A percentile compares a stretch with the other conserved stretches of the same genome.
These are phyloP conservation scores for Myotis pilosus DNA, from an alignment of 2,797 vertebrate species.

Conservation along the genomic window DNA sequence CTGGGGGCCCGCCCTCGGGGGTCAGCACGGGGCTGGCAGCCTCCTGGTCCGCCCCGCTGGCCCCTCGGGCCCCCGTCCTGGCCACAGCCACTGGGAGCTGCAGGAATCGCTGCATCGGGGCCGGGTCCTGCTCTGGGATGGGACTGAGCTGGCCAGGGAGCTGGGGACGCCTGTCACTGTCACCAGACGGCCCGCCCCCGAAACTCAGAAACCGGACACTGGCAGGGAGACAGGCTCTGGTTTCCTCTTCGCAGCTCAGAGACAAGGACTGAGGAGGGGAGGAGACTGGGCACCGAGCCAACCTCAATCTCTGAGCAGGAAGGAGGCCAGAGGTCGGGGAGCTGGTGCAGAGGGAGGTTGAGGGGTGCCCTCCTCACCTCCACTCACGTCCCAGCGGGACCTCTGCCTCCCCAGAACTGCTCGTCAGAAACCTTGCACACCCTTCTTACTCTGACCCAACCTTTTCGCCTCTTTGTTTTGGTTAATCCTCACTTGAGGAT, in stretches of 20 bases:
- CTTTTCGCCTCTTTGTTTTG: not conserved
- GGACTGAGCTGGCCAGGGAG: not conserved
- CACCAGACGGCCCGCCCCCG: not conserved
- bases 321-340: too few relatives aligned
- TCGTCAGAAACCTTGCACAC: not conserved
- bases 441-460: not conserved
- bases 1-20: slow-evolving; percentile 85
- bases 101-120: slow-evolving; percentile 92
- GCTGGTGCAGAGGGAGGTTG: not conserved
- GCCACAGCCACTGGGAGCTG: slow-evolving; percentile 88
- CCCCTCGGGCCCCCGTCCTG: slow-evolving; percentile 67
- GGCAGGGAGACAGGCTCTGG: slow-evolving; percentile 34
- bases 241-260: slow-evolving; percentile 45
- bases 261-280: not conserved
- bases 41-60: slow-evolving; percentile 80
- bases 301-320: not conserved
- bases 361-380: not conserved
- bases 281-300: not conserved
- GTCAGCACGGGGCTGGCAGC: slow-evolving; percentile 92
- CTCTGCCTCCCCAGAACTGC: not conserved
- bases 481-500: too few relatives aligned
- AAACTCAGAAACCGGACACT: slow-evolving; percentile 75
- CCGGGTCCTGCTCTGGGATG: slow-evolving; percentile 51
- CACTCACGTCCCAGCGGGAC: not conserved
- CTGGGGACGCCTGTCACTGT: not conserved